Percentiles rank a stretch among this genome's conserved stretches.
Conservation (phyloP, 2,797 vertebrate species). For the Anguilla anguilla region DNA sequence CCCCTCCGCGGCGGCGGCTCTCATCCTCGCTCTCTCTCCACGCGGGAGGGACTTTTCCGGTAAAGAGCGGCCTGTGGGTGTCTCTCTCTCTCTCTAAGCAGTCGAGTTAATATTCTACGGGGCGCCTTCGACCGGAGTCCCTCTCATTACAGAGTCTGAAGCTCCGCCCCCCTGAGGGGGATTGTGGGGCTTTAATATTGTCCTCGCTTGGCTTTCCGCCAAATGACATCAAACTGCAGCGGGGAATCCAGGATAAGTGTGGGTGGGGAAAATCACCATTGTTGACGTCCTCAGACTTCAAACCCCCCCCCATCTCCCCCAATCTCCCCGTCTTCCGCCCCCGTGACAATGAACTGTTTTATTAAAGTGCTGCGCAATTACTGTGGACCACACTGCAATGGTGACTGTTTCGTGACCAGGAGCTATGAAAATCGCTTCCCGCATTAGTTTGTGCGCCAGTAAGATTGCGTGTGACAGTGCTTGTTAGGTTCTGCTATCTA, state of each 20-base stretch:
- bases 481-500: background rate
- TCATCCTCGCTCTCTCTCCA: background rate
- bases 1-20: background rate
- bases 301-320: background rate
- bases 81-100: background rate
- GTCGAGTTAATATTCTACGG: background rate
- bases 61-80: background rate
- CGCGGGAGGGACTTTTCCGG: too few species aligned
- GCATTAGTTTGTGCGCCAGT: background rate
- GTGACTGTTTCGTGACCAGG: background rate
- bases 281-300: background rate
- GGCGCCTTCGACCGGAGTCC: background rate
- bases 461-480: background rate
- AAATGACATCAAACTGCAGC: background rate
- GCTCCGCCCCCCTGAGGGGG: background rate
- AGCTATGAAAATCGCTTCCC: background rate
- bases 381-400: background rate
- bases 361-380: background rate
- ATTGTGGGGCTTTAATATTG: background rate
- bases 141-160: background rate
- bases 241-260: background rate
- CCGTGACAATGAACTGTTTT: background rate
- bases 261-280: background rate
- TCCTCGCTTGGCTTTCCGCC: background rate
- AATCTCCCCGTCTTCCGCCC: too few species aligned